phyloP scores from a whole-genome alignment of 2,888 invertebrate genomes.

The Dascillus cervinus region DNA sequence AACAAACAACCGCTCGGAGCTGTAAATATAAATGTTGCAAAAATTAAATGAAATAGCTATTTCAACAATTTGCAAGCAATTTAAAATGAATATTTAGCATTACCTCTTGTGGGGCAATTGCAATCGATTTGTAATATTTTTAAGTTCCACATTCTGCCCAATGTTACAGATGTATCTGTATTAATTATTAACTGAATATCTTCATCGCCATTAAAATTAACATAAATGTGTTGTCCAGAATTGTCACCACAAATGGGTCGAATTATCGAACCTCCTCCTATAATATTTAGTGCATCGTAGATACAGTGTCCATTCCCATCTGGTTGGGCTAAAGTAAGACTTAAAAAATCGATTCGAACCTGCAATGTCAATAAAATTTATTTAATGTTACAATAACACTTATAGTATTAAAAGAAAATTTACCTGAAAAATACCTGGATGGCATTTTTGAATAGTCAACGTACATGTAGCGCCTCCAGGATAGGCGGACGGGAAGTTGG shows the following conservation, averaged over 20 bases:
- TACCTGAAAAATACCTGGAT: constrained; percentile 62
- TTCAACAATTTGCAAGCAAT: neutral
- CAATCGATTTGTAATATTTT: constrained; percentile 67
- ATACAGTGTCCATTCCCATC: constrained; percentile 64
- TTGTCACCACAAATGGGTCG: constrained; percentile 79
- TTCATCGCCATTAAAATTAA: constrained; percentile 61
- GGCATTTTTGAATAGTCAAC: constrained; percentile 63
- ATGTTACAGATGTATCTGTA: constrained; percentile 52
- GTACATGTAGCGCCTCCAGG: constrained; percentile 62
- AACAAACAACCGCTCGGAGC: constrained; percentile 75
- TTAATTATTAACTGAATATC: constrained; percentile 62
- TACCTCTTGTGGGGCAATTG: constrained; percentile 60
- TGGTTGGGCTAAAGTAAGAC: constrained; percentile 64
- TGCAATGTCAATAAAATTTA: constrained; percentile 37
- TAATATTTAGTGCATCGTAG: constrained; percentile 62
- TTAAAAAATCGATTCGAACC: constrained; percentile 70
- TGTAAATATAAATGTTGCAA: constrained; percentile 37
- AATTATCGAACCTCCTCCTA: constrained; percentile 60
- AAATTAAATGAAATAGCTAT: no score
- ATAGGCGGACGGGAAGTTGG: constrained; percentile 64
- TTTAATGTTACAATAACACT: neutral
- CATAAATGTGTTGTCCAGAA: constrained; percentile 69
- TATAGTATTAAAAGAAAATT: no score
- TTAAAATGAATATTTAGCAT: constrained; percentile 11
- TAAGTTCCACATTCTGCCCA: constrained; percentile 67